These are phyloP conservation scores for Isichthys henryi DNA, from an alignment of 2,113 vertebrate species.

Conservation along the genomic window DNA sequence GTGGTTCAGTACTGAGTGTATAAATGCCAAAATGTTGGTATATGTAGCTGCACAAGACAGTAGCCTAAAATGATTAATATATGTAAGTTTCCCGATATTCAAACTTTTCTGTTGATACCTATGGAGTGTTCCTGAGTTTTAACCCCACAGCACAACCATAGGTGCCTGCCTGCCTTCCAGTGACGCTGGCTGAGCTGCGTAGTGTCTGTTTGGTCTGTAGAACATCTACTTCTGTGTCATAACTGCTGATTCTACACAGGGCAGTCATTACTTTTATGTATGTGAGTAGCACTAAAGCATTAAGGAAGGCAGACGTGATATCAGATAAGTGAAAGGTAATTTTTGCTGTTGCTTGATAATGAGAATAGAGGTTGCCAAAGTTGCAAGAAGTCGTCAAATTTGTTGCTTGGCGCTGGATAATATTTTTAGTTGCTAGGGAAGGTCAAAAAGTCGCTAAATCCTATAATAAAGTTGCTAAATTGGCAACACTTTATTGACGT, in stretches of 20 bases:
- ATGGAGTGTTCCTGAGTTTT: neutral
- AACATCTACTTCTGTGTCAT: neutral
- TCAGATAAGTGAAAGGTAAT: neutral
- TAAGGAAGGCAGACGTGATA: neutral
- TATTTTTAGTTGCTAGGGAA: neutral
- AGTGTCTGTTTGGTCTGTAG: neutral
- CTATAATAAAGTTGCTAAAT: neutral
- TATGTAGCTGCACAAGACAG: neutral
- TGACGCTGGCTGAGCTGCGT: neutral
- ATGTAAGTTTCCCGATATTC: neutral
- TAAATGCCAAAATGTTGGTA: neutral
- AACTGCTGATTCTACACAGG: neutral
- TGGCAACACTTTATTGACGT: neutral
- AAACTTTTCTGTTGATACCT: neutral
- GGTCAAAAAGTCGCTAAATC: neutral
- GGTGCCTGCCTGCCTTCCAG: neutral
- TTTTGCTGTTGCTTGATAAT: neutral
- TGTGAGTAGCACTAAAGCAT: neutral
- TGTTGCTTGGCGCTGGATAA: neutral
- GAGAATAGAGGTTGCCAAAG: neutral
- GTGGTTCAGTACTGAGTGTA: no score
- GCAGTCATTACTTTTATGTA: neutral
- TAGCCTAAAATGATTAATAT: neutral
- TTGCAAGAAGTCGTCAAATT: neutral
- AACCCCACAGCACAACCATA: neutral